Evolutionary conservation across 2,888 invertebrate genomes (phyloP).

Genomic region (Cyaniris semiargus): DNA sequence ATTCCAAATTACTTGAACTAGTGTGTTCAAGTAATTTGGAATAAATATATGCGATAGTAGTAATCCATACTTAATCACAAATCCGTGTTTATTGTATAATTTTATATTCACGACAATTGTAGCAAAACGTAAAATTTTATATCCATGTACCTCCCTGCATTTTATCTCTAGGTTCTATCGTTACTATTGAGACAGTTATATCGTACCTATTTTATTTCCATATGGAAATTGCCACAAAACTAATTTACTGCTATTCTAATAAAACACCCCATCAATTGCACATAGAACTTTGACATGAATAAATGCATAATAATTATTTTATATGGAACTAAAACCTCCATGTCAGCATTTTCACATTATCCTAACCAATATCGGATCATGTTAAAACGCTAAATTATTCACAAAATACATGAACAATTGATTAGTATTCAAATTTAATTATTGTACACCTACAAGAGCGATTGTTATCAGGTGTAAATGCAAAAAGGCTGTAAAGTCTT

Average conservation of each 20-base stretch:
- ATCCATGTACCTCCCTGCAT: neutral
- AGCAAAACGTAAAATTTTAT: neutral
- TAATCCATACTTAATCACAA: too few species aligned
- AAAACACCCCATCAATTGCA: neutral
- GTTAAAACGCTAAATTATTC: neutral
- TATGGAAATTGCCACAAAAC: neutral
- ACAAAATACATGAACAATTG: neutral
- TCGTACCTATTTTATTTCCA: neutral
- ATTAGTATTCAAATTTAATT: neutral
- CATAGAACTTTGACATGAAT: slow-evolving; percentile 13
- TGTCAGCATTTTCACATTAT: neutral
- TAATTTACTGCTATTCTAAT: slow-evolving; percentile 15
- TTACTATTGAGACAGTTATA: neutral
- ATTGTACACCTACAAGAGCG: too few species aligned
- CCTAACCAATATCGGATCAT: neutral
- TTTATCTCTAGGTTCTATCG: slow-evolving; percentile 4
- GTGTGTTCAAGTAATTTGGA: too few species aligned
- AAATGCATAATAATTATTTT: slow-evolving; percentile 6
- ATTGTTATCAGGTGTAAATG: neutral
- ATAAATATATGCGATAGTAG: too few species aligned
- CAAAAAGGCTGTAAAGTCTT: neutral
- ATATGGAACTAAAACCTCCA: neutral
- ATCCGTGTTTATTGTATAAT: too few species aligned
- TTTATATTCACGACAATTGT: too few species aligned
- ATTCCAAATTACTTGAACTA: too few species aligned